Evolutionary conservation across 1,140 invertebrate species (phyloP), one percentile per base, ranked within the genome.

Genomic region (Tachypleus tridentatus): DNA sequence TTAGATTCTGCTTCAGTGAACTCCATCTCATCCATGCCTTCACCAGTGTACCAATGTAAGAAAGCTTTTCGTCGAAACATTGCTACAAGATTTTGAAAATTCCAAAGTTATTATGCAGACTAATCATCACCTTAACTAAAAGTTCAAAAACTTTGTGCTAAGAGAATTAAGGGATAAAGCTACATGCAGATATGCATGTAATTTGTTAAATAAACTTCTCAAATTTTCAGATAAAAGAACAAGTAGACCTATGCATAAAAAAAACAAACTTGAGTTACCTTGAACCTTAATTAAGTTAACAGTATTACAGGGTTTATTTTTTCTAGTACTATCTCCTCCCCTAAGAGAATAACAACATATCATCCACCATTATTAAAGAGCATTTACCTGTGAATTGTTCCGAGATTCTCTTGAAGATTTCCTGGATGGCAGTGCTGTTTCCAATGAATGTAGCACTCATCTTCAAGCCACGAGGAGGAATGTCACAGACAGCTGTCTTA

Each of bases 61-160:
- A 95, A 95, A 76, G 90, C 71, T 83, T 90, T 91, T 72, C 92
- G 82, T 72, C 92, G 84, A 82, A 95, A 95, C 92, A 95, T 95
- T 62, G 90, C 79, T 64, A 73, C 74, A 73, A 74, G 75, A 5
- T 51, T 6, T 3, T 50, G 11, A 52, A 52, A 63, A n/a, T 52
- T 63, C 29, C 11, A 3, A 56, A 29, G 29, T 29, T 29, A 29
- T 29, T 29, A 29, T 29, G 29, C 29, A 29, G 2, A 29, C 29
- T 29, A 29, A 2, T 29, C 29, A 29, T 29, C 29, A 29, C 29
- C 29, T 29, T 29, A 29, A 29, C 29, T 29, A 29, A 2, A 29
- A 29, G 29, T 29, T 29, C 29, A 29, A 29, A 29, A 29, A 29
- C 29, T 29, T 29, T 1, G 29, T 29, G 29, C 29, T 29, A 29